A percentile compares a stretch with the other conserved stretches of the same genome.
Evolutionary conservation across 2,113 vertebrate species (phyloP).

Genomic region (Myxocyprinus asiaticus): DNA sequence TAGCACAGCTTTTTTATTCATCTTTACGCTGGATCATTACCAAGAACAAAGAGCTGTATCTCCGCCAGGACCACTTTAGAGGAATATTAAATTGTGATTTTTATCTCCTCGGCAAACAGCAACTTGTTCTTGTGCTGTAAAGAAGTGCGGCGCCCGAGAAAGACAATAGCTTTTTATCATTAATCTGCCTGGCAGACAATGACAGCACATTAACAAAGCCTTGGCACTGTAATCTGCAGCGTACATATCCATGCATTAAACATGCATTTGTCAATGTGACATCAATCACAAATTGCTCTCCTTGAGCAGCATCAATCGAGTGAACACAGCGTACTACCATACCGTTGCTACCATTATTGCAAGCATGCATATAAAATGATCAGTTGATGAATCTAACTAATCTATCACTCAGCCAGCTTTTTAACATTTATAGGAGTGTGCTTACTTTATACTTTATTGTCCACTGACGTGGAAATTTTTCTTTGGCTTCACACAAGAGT

Average conservation of each 20-base stretch:
- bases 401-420: neutral
- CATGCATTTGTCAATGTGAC: neutral
- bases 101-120: slow-evolving; percentile 20
- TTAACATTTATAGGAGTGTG: neutral
- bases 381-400: neutral
- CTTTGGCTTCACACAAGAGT: too few species aligned
- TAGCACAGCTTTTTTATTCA: slow-evolving; percentile 38
- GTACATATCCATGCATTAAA: neutral
- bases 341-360: neutral
- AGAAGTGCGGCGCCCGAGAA: slow-evolving; percentile 3
- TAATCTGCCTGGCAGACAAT: slow-evolving; percentile 14
- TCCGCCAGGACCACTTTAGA: slow-evolving; percentile 41
- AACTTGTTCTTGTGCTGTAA: slow-evolving; percentile 16
- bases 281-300: slow-evolving; percentile 28
- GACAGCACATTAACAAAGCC: neutral
- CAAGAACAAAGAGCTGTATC: slow-evolving; percentile 52
- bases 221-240: slow-evolving; percentile 22
- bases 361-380: neutral
- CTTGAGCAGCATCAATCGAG: neutral
- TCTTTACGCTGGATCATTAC: slow-evolving; percentile 50
- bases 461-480: too few species aligned
- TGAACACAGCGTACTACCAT: neutral
- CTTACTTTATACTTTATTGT: too few species aligned
- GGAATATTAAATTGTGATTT: slow-evolving; percentile 47
- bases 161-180: slow-evolving; percentile 40